Base-by-base conservation (phyloP, 1,140 invertebrate species). In the Sitobion miscanthi region DNA sequence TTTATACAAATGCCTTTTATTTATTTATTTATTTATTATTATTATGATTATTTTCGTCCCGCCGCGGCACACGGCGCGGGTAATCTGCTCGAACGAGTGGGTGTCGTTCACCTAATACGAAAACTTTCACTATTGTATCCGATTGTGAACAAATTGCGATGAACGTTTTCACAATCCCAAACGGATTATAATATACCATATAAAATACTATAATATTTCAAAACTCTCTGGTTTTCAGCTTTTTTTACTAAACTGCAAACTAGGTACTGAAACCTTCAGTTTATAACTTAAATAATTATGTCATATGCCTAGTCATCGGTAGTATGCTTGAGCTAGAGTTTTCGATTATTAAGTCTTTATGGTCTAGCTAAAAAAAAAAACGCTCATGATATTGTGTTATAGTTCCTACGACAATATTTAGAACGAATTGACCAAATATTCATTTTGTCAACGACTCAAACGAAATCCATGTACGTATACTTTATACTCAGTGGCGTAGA, bases 51-150 rank as follows among this genome's bases (percentile, higher is more conserved):
- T 83, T 83, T 83, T 42, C 42, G 38, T 45, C 38, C 38, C 35
- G 35, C 35, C 77, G n/a, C 7, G 1, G 21, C 85, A 42, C 82
- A 42, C 38, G 2, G 38, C 85, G 42, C 42, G 42, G 25, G 45
- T 45, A 49, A 47, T 87, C 62, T 38, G 38, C 38, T 77, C 62
- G 30, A 77, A n/a, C 17, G 86, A 52, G 86, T 88, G 86, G 86
- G 86, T 88, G 86, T 88, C 49, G 86, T 88, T 88, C 47, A 54
- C 86, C 86, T 30, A 23, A 87, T 35, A 30, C 62, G 42, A 90
- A 52, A 83, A 91, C 90, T 91, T 83, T 91, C 90, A 82, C 90
- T 91, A 91, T 91, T 91, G 90, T 83, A 90, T 90, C 88, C 88
- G 90, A 91, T 77, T 47, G 25, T 38, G 14, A 52, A 91, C 90